Evolutionary conservation across 2,888 invertebrate genomes (phyloP).

Genomic region (Agonopterix subpropinquella): DNA sequence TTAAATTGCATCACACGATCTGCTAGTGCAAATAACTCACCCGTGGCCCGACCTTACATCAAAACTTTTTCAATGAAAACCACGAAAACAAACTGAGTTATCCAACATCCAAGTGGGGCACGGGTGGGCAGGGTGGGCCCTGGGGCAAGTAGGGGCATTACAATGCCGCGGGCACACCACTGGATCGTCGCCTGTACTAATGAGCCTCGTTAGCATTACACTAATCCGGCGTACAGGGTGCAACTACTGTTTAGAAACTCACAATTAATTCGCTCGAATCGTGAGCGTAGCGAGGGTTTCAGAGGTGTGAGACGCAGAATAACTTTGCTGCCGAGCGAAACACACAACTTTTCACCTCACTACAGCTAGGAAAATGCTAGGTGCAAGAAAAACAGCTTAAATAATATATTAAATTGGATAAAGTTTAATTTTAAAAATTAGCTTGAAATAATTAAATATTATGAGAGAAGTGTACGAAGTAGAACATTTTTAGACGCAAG

Average conservation of each 20-base stretch:
- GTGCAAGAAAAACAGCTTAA: too few relatives aligned
- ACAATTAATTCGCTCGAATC: neutral
- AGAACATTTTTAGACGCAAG: too few relatives aligned
- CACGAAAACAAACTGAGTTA: neutral
- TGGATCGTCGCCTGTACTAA: slow-evolving; percentile 20
- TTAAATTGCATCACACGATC: too few relatives aligned
- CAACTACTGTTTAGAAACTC: neutral
- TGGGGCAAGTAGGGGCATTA: slow-evolving; percentile 7
- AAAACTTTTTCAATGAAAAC: slow-evolving; percentile 1
- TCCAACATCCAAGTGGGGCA: neutral
- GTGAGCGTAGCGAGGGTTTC: too few relatives aligned
- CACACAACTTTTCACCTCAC: too few relatives aligned
- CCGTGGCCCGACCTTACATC: neutral
- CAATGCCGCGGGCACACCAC: slow-evolving; percentile 16
- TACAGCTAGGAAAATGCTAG: too few relatives aligned
- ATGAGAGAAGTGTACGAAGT: too few relatives aligned
- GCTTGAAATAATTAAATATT: too few relatives aligned
- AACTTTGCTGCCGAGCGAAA: too few relatives aligned
- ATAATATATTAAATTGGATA: too few relatives aligned
- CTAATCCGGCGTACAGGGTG: slow-evolving; percentile 23
- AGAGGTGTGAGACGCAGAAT: too few relatives aligned
- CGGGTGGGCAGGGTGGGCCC: neutral
- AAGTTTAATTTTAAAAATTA: too few relatives aligned
- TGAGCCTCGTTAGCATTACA: slow-evolving; percentile 36
- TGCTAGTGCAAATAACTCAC: neutral